Evolutionary conservation across 2,113 vertebrate genomes (phyloP), one percentile per base, ranked within the genome.

Genomic region (Oxyura jamaicensis): DNA sequence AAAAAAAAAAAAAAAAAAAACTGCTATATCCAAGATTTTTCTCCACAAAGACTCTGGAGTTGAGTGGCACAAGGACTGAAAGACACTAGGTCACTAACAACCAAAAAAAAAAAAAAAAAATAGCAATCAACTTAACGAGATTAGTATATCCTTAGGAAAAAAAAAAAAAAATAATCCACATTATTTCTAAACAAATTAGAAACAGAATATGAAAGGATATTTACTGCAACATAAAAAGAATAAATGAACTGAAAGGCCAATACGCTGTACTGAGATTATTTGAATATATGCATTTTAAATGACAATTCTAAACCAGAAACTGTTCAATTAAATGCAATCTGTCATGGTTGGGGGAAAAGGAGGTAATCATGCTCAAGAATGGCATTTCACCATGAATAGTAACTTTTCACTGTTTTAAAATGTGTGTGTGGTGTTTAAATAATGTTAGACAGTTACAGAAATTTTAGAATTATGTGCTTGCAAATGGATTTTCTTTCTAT

Each of bases 301-400:
- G 58, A 90, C 65, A 88, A 60, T 93, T 97, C 95, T 95, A 97
- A 97, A 97, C 63, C 95, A 95, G 92, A 80, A 97, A 97, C 88
- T 95, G 94, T 97, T 97, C 96, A 97, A 96, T 98, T 97, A 98
- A 98, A 95, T 96, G 41, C 95, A 97, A 93, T 98, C 97, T 98
- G 95, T 97, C 96, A 95, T 62, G 55, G 88, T 96, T 71, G 76
- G 39, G 74, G 62, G 77, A 48, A 91, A 93, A 92, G 74, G 72
- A 80, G 48, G 39, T 35, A 69, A n/a, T 90, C 66, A 60, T 31
- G 55, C 66, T 90, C 52, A 88, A 92, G 48, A 87, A 87, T 95
- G 72, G 91, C 39, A 90, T 93, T 96, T 96, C 56, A 90, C 90
- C 33, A 4, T 33, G 75, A 97, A 83, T 76, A 46, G 63, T 79